Evolutionary conservation across 2,797 vertebrate species (phyloP).

Genomic region (Hirundo rustica): DNA sequence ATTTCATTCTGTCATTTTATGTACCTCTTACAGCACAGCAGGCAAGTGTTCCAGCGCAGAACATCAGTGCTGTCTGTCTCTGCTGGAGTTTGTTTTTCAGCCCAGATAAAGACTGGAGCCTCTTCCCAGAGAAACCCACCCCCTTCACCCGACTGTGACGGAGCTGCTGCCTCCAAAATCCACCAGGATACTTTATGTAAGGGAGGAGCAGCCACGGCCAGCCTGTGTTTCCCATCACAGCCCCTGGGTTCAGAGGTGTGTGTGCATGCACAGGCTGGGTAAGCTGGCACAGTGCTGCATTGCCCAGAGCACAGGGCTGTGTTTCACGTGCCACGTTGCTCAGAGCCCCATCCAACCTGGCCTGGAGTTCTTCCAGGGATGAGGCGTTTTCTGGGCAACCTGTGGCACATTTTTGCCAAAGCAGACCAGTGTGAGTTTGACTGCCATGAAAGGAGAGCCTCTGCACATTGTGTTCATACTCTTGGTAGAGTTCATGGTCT

Average conservation of each 20-base stretch:
- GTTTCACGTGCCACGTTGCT: accelerated
- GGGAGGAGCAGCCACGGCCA: background rate
- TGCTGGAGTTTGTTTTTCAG: background rate
- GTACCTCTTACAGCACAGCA: background rate
- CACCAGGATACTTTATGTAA: background rate
- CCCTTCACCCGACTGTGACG: accelerated
- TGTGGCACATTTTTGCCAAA: background rate
- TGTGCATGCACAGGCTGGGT: background rate
- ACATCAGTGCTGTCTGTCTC: background rate
- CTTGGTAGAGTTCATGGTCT: background rate
- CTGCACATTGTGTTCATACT: accelerated
- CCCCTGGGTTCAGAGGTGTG: background rate
- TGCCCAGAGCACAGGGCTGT: background rate
- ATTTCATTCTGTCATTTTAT: background rate
- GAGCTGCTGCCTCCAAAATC: background rate
- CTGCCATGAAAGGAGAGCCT: background rate
- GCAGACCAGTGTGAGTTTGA: background rate
- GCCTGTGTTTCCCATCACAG: background rate
- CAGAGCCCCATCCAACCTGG: background rate
- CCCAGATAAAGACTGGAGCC: background rate
- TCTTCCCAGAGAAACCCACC: background rate
- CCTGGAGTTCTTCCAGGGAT: background rate
- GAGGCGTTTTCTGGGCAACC: background rate
- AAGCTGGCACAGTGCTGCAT: background rate
- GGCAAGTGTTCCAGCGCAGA: background rate